Percentiles rank a stretch among this genome's conserved stretches.
These are phyloP conservation scores for Entosphenus tridentatus DNA, from an alignment of 2,113 vertebrate genomes.

Conservation along the genomic window DNA sequence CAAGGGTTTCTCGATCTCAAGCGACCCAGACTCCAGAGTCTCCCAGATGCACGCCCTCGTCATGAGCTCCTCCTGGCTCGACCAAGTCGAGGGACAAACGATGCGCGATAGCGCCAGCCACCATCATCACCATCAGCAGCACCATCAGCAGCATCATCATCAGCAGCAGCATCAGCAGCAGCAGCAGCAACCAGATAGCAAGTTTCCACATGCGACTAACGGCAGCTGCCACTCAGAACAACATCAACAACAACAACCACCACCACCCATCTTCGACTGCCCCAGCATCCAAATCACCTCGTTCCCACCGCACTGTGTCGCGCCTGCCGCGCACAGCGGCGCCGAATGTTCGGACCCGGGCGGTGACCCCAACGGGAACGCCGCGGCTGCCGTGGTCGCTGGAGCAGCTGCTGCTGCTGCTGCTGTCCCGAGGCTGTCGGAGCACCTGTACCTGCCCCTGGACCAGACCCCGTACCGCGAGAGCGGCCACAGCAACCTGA, in stretches of 20 bases:
- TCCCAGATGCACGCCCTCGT: not conserved
- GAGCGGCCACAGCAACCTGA: slow-evolving; percentile 49
- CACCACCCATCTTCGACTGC: slow-evolving; percentile 28
- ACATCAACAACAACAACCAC: not conserved
- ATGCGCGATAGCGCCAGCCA: too few species aligned
- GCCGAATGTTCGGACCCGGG: slow-evolving; percentile 25
- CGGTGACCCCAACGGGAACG: too few species aligned
- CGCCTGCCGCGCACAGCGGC: slow-evolving; percentile 14
- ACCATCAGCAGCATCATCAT: too few species aligned
- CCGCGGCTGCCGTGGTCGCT: too few species aligned
- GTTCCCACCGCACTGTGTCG: slow-evolving; percentile 44
- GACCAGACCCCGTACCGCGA: slow-evolving; percentile 57
- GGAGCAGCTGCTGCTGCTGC: too few species aligned
- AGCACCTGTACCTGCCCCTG: slow-evolving; percentile 43
- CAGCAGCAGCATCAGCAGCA: too few species aligned
- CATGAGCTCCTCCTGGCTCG: slow-evolving; percentile 5
- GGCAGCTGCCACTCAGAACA: not conserved
- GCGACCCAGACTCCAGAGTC: slow-evolving; percentile 1
- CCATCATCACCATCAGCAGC: not conserved
- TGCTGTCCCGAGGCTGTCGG: slow-evolving; percentile 11
- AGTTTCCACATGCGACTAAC: slow-evolving; percentile 2
- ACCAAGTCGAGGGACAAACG: not conserved
- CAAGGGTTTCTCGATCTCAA: not conserved
- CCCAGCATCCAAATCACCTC: slow-evolving; percentile 80
- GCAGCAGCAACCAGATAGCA: not conserved